Evolutionary conservation across 2,113 vertebrate genomes (phyloP), one percentile per base, ranked within the genome.

Genomic region (Apistogramma diplotaenia): DNA sequence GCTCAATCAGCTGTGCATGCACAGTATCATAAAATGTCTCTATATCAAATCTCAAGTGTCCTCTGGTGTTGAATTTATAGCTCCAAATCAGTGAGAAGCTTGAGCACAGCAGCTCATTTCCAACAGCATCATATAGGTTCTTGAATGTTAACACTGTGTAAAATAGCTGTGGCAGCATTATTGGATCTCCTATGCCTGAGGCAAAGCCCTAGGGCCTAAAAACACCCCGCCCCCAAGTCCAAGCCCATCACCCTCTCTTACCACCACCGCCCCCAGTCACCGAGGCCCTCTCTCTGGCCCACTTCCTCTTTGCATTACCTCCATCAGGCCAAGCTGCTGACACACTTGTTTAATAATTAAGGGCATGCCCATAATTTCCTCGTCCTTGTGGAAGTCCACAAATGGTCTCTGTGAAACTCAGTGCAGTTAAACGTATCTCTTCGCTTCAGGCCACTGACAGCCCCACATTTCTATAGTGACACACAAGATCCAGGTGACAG

Each of bases 331-430:
- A 59, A 82, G 93, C 92, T 95, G 93, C 92, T 91, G 93, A 95
- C 94, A 95, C 94, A 93, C 88, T 91, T 95, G 91, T 94, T 95
- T 94, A 95, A 95, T 95, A 94, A 95, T 95, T 95, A 94, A 95
- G 91, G 93, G 81, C 89, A 88, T 73, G 83, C 87, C 90, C 94
- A 95, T 95, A 92, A 93, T 93, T 93, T 93, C 87, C 78, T 88
- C 85, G 13, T 93, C 92, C 90, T 94, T 92, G 89, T 92, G 91
- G 91, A 94, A 92, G 87, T 95, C 92, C 89, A 90, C 92, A 93
- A 93, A 92, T 92, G 90, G 90, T 93, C 75, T 91, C 78, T 89
- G 86, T 86, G 91, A 92, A 91, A 88, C 80, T 85, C 89, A 77
- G 90, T 81, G 80, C 89, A 74, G 88, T 90, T 92, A 93, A 93